Percentiles rank a stretch among this genome's conserved stretches.
Evolutionary conservation across 2,113 vertebrate genomes (phyloP).

Genomic region (Caranx melampygus): DNA sequence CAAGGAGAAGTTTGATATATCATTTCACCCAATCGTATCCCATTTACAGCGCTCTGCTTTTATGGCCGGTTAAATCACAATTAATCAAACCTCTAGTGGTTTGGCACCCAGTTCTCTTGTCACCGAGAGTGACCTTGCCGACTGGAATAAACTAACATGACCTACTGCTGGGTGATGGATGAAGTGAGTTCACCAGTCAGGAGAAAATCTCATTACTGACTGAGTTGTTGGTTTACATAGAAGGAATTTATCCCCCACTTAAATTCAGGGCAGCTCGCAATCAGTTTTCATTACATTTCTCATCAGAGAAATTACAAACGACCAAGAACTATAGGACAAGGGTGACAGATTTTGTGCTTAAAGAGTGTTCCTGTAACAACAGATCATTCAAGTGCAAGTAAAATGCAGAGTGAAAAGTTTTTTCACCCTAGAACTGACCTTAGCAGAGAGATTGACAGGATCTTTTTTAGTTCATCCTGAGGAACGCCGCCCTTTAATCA

Average conservation of each 20-base stretch:
- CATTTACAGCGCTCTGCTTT: conserved; percentile 34
- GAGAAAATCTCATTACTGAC: conserved; percentile 38
- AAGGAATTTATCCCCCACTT: too few relatives aligned
- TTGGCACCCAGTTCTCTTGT: conserved; percentile 28
- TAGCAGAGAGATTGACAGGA: conserved; percentile 54
- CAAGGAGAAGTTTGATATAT: conserved; percentile 64
- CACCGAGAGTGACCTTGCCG: conserved; percentile 58
- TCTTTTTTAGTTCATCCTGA: conserved; percentile 48
- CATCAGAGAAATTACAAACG: background rate
- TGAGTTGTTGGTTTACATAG: conserved; percentile 8
- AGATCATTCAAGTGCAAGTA: conserved; percentile 32
- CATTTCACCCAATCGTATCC: conserved; percentile 38
- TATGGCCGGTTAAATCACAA: conserved; percentile 56
- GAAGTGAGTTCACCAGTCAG: conserved; percentile 40
- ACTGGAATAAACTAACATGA: conserved; percentile 47
- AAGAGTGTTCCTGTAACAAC: background rate
- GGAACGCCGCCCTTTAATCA: conserved; percentile 60
- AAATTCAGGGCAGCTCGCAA: background rate
- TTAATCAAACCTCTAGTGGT: conserved; percentile 67
- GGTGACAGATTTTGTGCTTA: conserved; percentile 3
- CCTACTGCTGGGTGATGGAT: conserved; percentile 49
- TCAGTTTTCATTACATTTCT: background rate
- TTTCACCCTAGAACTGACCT: conserved; percentile 8
- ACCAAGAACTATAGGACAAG: background rate
- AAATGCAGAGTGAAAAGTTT: background rate